Conservation (phyloP, 2,888 invertebrate species). For the Agonopterix arenella region DNA sequence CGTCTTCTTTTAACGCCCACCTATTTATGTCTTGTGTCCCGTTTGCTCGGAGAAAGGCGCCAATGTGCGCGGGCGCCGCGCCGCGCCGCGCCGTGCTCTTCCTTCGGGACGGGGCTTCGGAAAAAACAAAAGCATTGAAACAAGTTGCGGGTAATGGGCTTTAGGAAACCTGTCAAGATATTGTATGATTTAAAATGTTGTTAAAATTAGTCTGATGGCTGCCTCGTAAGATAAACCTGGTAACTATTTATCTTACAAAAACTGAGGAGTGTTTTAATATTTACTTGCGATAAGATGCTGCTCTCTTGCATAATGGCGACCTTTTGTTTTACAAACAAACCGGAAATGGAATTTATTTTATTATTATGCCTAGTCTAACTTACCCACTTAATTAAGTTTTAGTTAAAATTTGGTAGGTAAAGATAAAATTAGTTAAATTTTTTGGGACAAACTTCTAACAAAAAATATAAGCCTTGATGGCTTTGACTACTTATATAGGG, state of each 20-base stretch:
- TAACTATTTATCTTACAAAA: slow-evolving; percentile 8
- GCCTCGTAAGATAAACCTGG: slow-evolving; percentile 22
- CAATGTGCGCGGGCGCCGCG: slow-evolving; percentile 67
- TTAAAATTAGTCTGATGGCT: slow-evolving; percentile 25
- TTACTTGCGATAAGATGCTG: slow-evolving; percentile 3
- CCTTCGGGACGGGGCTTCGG: slow-evolving; percentile 56
- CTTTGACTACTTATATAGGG: no score
- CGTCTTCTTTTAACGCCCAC: slow-evolving; percentile 22
- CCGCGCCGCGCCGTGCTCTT: slow-evolving; percentile 53
- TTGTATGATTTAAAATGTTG: slow-evolving; percentile 53
- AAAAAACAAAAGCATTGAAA: slow-evolving; percentile 71
- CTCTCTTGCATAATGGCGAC: slow-evolving; percentile 6
- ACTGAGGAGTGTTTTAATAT: slow-evolving; percentile 14
- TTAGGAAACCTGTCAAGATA: slow-evolving; percentile 59
- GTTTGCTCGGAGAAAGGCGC: slow-evolving; percentile 65
- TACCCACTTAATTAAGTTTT: no score
- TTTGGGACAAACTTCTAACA: no score
- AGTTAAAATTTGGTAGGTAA: no score
- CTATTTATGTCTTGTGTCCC: slow-evolving; percentile 28
- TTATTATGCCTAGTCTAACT: neutral
- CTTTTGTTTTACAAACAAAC: neutral
- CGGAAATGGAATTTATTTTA: neutral
- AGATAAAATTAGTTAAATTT: no score
- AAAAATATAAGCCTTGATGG: no score
- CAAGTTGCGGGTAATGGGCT: slow-evolving; percentile 52